These are phyloP conservation scores for Patella caerulea DNA, from an alignment of 2,888 invertebrate genomes.

Conservation along the genomic window DNA sequence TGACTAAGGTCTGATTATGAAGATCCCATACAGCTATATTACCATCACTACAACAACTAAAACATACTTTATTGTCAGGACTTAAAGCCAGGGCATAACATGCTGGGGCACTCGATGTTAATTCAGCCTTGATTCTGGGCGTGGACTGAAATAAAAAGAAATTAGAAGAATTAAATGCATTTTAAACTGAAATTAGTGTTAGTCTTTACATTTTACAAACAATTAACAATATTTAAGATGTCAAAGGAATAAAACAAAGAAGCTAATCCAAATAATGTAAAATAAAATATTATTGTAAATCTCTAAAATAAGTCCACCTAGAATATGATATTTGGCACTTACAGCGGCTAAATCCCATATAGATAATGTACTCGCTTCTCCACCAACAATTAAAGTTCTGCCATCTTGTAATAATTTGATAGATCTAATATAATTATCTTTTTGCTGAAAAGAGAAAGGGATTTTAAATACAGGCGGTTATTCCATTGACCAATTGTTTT, in stretches of 20 bases:
- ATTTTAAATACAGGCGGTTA: neutral
- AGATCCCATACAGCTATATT: slow-evolving; percentile 98
- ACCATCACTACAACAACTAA: slow-evolving; percentile 97
- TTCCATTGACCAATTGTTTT: no score
- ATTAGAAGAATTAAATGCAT: neutral
- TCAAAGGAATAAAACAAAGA: no score
- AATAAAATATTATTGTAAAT: no score
- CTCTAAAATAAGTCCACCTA: no score
- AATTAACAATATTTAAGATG: no score
- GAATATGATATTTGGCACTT: slow-evolving; percentile 41
- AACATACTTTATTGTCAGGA: slow-evolving; percentile 96
- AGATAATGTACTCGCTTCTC: slow-evolving; percentile 94
- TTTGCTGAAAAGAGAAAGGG: slow-evolving; percentile 77
- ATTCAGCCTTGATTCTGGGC: slow-evolving; percentile 92
- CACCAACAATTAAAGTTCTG: slow-evolving; percentile 93
- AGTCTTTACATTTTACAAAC: no score
- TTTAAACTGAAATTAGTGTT: neutral
- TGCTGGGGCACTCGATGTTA: slow-evolving; percentile 94
- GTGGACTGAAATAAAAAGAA: slow-evolving; percentile 78
- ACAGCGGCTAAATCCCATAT: slow-evolving; percentile 94
- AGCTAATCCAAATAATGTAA: no score
- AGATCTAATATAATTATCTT: slow-evolving; percentile 96
- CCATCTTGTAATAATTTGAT: slow-evolving; percentile 94
- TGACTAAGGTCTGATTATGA: slow-evolving; percentile 90
- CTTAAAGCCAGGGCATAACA: slow-evolving; percentile 98